phyloP scores from a whole-genome alignment of 2,113 vertebrate genomes.

The Cynocephalus volans region DNA sequence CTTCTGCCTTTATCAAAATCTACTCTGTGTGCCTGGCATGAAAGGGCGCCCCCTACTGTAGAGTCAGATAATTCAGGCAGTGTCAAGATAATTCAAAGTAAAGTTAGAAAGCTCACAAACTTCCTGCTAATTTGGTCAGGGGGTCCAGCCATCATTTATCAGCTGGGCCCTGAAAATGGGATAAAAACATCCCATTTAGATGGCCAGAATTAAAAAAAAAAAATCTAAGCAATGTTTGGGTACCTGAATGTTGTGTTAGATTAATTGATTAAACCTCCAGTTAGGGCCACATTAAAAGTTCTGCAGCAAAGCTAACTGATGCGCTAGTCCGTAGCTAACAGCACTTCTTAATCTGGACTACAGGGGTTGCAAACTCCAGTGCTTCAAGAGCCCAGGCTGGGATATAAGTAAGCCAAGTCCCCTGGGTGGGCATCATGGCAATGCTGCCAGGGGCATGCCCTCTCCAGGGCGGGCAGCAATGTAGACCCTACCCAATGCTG shows the following conservation, averaged over 20 bases:
- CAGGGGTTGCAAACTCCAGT: fast-evolving
- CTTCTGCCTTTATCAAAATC: neutral
- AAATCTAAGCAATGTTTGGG: neutral
- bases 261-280: neutral
- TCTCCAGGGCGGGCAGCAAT: fast-evolving
- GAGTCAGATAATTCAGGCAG: neutral
- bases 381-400: neutral
- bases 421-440: neutral
- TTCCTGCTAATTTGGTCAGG: neutral
- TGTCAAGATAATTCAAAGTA: neutral
- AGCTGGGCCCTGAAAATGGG: neutral
- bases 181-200: neutral
- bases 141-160: neutral
- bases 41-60: neutral
- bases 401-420: fast-evolving
- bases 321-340: neutral
- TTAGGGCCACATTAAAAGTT: neutral
- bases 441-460: neutral
- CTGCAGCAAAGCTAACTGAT: neutral
- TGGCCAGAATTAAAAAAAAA: neutral
- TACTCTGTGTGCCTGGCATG: neutral
- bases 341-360: neutral
- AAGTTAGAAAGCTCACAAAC: neutral
- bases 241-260: neutral
- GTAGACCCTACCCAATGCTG: neutral